Evolutionary conservation across 2,888 invertebrate species (phyloP).

Genomic region (Paralinhomoeus sp.): DNA sequence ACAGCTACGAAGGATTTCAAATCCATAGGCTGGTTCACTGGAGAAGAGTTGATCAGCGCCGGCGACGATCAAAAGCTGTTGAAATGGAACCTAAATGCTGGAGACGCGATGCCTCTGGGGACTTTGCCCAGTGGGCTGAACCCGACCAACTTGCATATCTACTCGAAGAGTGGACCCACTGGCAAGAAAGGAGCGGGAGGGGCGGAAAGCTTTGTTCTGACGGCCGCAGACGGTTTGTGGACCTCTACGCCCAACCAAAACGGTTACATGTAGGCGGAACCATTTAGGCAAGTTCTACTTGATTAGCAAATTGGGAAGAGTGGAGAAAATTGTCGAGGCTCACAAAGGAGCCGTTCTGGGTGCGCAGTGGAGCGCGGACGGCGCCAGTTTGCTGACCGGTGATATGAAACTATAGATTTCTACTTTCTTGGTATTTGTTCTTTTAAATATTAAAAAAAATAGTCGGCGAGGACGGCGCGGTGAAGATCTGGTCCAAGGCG

Average conservation of each 20-base stretch:
- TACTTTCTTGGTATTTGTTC: neutral
- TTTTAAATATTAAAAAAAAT: neutral
- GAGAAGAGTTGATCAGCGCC: slow-evolving; percentile 73
- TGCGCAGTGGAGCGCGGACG: slow-evolving; percentile 81
- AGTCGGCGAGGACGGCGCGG: slow-evolving; percentile 86
- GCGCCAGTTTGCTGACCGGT: slow-evolving; percentile 60
- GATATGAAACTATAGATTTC: neutral
- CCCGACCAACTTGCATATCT: slow-evolving; percentile 72
- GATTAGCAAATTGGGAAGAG: slow-evolving; percentile 60
- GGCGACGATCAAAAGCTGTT: slow-evolving; percentile 78
- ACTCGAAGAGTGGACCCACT: slow-evolving; percentile 38
- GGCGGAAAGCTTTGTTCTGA: slow-evolving; percentile 57
- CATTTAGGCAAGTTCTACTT: slow-evolving; percentile 52
- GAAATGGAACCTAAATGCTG: slow-evolving; percentile 58
- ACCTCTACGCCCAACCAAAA: neutral
- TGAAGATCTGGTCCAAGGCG: slow-evolving; percentile 88
- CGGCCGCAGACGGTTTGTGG: slow-evolving; percentile 56
- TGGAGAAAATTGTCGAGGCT: slow-evolving; percentile 74
- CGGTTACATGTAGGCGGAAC: neutral
- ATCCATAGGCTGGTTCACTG: slow-evolving; percentile 53
- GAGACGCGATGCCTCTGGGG: slow-evolving; percentile 38
- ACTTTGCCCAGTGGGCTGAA: slow-evolving; percentile 58
- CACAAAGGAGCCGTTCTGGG: slow-evolving; percentile 61
- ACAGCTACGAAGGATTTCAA: neutral
- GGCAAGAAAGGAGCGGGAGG: slow-evolving; percentile 19